A percentile compares a stretch with the other conserved stretches of the same genome.
Evolutionary conservation across 2,888 invertebrate genomes (phyloP).

Genomic region (Frankliniella intonsa): DNA sequence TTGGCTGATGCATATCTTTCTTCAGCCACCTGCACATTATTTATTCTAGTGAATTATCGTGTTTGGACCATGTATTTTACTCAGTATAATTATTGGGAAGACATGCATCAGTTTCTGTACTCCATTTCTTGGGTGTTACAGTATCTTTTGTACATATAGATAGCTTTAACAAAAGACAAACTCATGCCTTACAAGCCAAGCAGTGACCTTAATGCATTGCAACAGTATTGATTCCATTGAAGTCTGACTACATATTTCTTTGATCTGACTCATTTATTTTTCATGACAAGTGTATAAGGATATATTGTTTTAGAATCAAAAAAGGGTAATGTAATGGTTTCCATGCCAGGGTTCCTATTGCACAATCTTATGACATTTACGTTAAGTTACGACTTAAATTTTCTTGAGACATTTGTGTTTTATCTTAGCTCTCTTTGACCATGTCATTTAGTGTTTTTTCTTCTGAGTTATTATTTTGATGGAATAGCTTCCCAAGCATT

Average conservation of each 20-base stretch:
- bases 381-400: background rate
- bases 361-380: background rate
- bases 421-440: background rate
- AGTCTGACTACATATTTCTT: background rate
- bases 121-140: background rate
- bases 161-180: constrained; percentile 23
- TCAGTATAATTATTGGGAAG: background rate
- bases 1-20: background rate
- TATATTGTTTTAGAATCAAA: too few relatives aligned
- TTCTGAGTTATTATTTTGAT: background rate
- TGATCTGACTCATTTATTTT: background rate
- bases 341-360: background rate
- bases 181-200: background rate
- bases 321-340: too few relatives aligned
- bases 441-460: background rate
- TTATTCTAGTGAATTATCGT: constrained; percentile 5
- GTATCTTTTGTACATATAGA: constrained; percentile 23
- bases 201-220: background rate
- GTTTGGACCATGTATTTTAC: background rate
- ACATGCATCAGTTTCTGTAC: background rate
- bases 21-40: background rate
- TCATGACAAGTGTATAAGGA: background rate
- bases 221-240: background rate
- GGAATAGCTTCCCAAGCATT: too few relatives aligned
- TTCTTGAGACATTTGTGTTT: background rate